These are phyloP conservation scores for Brachyhypopomus gauderio DNA, from an alignment of 2,113 vertebrate genomes.

Conservation along the genomic window DNA sequence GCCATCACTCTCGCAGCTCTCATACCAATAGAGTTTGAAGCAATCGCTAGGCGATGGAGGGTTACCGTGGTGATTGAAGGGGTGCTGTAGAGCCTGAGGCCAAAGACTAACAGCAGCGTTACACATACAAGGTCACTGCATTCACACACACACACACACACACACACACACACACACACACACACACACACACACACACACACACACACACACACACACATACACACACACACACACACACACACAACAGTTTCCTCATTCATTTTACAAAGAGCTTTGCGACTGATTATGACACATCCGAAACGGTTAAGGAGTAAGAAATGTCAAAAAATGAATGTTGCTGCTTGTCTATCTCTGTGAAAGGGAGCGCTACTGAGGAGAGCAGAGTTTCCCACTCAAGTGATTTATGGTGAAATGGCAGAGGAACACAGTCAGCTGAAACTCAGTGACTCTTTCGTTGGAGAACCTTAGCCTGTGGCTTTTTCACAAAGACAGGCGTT, in stretches of 20 bases:
- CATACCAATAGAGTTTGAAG: slow-evolving; percentile 55
- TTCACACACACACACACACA: slow-evolving; percentile 49
- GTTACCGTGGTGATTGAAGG: slow-evolving; percentile 77
- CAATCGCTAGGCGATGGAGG: slow-evolving; percentile 68
- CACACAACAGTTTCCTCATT: slow-evolving; percentile 11
- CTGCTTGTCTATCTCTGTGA: slow-evolving; percentile 37
- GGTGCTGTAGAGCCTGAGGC: slow-evolving; percentile 74
- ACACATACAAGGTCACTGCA: slow-evolving; percentile 74
- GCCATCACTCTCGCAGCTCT: slow-evolving; percentile 29
- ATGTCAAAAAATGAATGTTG: slow-evolving; percentile 63
- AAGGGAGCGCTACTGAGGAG: slow-evolving; percentile 22
- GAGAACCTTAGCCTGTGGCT: background rate
- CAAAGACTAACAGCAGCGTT: slow-evolving; percentile 74
- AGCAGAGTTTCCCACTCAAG: slow-evolving; percentile 5
- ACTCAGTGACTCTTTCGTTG: background rate
- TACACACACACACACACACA: slow-evolving; percentile 17
- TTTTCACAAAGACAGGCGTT: no score
- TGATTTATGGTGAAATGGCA: background rate
- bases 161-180: slow-evolving; percentile 22
- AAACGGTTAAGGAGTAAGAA: slow-evolving; percentile 61
- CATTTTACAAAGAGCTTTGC: slow-evolving; percentile 48
- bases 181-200: slow-evolving; percentile 68
- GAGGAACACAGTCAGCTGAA: slow-evolving; percentile 20
- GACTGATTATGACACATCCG: slow-evolving; percentile 65
- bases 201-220: slow-evolving; percentile 26